Base-by-base conservation (phyloP, 1,140 invertebrate species). In the Plectrocnemia conspersa region DNA sequence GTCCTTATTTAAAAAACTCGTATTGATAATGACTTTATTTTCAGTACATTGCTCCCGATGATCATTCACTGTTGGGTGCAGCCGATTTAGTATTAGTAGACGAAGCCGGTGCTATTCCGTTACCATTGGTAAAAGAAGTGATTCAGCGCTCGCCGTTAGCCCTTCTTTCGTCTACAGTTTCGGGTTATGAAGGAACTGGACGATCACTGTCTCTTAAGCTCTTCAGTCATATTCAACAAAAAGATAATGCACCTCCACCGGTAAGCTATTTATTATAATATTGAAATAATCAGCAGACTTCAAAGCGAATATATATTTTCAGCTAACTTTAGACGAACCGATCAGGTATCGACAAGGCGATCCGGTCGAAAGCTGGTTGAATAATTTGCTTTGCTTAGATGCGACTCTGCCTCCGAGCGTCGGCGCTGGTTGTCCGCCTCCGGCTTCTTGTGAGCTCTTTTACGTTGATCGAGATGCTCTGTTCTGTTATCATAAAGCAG, bases 161-260 rank as follows among this genome's bases (percentile, higher is more conserved):
- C 3, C 94, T 99, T 67, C 82, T 99, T 65, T 86, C 97, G 0
- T 99, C 97, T 0, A 99, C 97, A 0, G 92, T 98, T 23, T 96
- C 97, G 68, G 96, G 94, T 66, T 98, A 99, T 72, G 97, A 99
- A 80, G 97, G 97, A 46, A 99, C 97, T 0, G 96, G 97, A 0
- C 77, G 97, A 16, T 97, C 94, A 1, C 76, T 99, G 3, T 97
- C 94, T 0, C 72, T 99, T 10, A 99, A 99, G 76, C 74, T 99
- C 1, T 82, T 99, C 13, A 84, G 95, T 58, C 91, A 99, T 66
- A 75, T 99, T 50, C 78, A 80, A 49, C 77, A 71, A 21, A 72
- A 77, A 21, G 76, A 78, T 44, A 77, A 77, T 52, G 78, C 78
- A 0, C 71, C 77, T 2, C 72, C 76, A 13, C 76, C 76, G 7